Base-by-base conservation (phyloP, 2,797 vertebrate genomes). In the Coilia nasus region DNA sequence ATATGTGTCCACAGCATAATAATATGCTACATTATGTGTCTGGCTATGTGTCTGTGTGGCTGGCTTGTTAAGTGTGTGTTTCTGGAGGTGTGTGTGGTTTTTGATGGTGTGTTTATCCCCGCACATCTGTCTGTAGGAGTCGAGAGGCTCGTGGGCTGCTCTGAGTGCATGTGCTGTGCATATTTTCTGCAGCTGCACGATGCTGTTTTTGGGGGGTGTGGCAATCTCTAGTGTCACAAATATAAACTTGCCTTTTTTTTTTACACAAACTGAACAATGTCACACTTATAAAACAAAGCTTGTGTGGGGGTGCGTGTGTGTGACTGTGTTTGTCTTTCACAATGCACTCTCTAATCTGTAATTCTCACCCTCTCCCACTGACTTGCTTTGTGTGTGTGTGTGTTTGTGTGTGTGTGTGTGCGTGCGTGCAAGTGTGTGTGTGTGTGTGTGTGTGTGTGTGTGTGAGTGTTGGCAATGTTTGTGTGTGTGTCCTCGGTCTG, bases 371-470 rank as follows among this genome's bases (percentile, higher is more conserved):
- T 75, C 67, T 35, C 67, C 28, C 23, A 14, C 28, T 75, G 28
- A 75, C 67, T 35, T 60, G n/a, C 83, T 83, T 0, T 83, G 82
- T 82, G 80, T 46, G 25, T 75, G 59, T 41, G 82, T 71, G 64
- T 75, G 47, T 80, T 35, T 41, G 23, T 7, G n/a, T 64, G 35
- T 59, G 81, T 31, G 23, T 57, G 44, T 19, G 46, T 47, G 47
- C 10, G n/a, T 31, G 82, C 47, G 64, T 81, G 28, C 83, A 80
- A 75, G 81, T 64, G 35, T 80, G 78, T 7, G 12, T 25, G 85
- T 47, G 83, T 67, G 57, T 83, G 59, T 67, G 28, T 82, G 25
- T 28, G 11, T 67, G 25, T 67, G 62, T 67, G 7, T 67, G 25
- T 64, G n/a, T n/a, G n/a, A n/a, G n/a, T n/a, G n/a, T n/a, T n/a